Evolutionary conservation across 2,888 invertebrate genomes (phyloP), one percentile per base, ranked within the genome.

Genomic region (Eilema caniola): DNA sequence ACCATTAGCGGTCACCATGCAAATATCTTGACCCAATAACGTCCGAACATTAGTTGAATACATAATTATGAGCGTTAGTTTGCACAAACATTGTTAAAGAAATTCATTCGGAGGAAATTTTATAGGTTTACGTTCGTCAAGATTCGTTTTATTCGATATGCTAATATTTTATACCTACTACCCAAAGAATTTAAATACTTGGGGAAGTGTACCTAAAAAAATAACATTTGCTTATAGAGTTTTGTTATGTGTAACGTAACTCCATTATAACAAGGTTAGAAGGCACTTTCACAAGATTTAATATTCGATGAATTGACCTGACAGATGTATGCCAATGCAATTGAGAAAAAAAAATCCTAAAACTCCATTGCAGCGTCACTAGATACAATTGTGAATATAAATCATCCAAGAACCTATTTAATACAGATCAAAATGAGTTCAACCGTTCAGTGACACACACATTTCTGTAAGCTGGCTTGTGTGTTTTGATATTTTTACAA

Each of bases 1-100:
- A 31, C 63, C 64, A 67, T 71, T 60, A 74, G 59, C 23, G 69
- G 60, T 69, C 72, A 67, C 76, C 78, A 81, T 81, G 74, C 82
- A 78, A 80, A 81, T 78, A 20, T 69, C 71, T 71, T 81, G 81
- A 81, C 81, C 81, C 47, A 82, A 75, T 80, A 82, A 80, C 68
- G 57, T 2, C 12, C 20, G 64, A 7, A 70, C 81, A 68, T 69
- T 72, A 67, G 33, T 33, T 72, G 81, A 80, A 81, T 81, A 70
- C 74, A 1, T 72, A 78, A 81, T 76, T 60, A 69, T 25, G 23
- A 25, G 60, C 16, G 56, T 73, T 63, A 41, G 37, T 78, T 72
- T 62, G 64, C 67, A 69, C 62, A 10, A 20, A 62, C n/a, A 5
- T 62, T 70, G 59, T 70, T 69, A 71, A 70, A 61, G 23, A 56